Evolutionary conservation across 2,888 invertebrate species (phyloP).

Genomic region (Sycophila texana): DNA sequence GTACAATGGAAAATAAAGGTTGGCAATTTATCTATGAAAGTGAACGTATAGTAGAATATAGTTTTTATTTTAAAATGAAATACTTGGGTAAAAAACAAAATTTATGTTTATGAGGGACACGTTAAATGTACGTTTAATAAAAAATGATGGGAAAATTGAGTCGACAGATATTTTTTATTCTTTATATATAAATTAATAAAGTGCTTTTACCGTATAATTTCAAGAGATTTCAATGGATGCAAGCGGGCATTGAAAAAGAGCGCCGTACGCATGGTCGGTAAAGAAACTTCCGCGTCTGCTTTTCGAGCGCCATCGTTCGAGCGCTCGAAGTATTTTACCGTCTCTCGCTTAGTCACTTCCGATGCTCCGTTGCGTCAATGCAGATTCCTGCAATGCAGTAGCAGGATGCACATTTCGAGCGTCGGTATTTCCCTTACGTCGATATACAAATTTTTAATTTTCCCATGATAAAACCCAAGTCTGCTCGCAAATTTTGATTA

Average conservation of each 20-base stretch:
- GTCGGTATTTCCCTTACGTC: constrained; percentile 31
- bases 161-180: not conserved
- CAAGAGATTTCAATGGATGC: not conserved
- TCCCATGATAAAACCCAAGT: constrained; percentile 6
- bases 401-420: not conserved
- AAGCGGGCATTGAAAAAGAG: not conserved
- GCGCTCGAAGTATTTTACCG: not conserved
- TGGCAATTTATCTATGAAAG: too few relatives aligned
- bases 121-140: not conserved
- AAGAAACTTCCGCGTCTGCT: not conserved
- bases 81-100: too few relatives aligned
- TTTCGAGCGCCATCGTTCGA: constrained; percentile 15
- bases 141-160: not conserved
- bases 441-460: constrained; percentile 4
- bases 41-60: too few relatives aligned
- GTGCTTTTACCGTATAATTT: not conserved
- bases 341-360: not conserved
- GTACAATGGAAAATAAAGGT: too few relatives aligned
- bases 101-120: too few relatives aligned
- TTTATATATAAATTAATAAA: not conserved
- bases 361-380: not conserved
- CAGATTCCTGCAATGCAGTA: constrained; percentile 37
- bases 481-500: too few relatives aligned
- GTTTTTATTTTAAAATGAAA: too few relatives aligned
- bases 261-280: constrained; percentile 33